A percentile compares a stretch with the other conserved stretches of the same genome.
Conservation (phyloP, 2,797 vertebrate genomes). For the Helostoma temminkii region DNA sequence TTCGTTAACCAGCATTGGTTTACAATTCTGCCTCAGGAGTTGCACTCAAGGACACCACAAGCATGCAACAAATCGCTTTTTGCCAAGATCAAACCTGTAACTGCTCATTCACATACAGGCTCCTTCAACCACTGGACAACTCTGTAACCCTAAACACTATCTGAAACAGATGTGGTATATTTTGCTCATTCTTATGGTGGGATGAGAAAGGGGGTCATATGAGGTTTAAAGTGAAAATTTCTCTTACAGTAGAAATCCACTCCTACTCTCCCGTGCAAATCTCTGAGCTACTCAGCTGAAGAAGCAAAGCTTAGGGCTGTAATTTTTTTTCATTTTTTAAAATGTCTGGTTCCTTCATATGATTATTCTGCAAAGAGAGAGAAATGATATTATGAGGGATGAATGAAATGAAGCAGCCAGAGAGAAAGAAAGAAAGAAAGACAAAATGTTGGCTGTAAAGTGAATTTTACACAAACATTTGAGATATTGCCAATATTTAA, state of each 20-base stretch:
- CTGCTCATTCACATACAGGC: slow-evolving; percentile 4
- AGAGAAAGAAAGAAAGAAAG: background rate
- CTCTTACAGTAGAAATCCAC: slow-evolving; percentile 53
- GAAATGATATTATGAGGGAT: slow-evolving; percentile 26
- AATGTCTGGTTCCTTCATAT: slow-evolving; percentile 14
- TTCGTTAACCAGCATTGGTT: background rate
- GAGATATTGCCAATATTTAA: slow-evolving; percentile 18
- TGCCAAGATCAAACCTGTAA: slow-evolving; percentile 22
- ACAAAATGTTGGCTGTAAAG: slow-evolving; percentile 1
- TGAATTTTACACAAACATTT: slow-evolving; percentile 5
- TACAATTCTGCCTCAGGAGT: background rate
- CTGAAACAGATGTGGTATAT: slow-evolving; percentile 59
- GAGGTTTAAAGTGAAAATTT: slow-evolving; percentile 69
- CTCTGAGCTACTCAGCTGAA: slow-evolving; percentile 32
- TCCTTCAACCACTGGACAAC: slow-evolving; percentile 16
- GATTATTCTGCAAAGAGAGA: slow-evolving; percentile 22
- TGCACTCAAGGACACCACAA: slow-evolving; percentile 29
- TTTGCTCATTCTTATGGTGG: slow-evolving; percentile 25
- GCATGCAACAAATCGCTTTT: background rate
- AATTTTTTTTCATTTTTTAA: background rate
- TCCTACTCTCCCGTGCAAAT: slow-evolving; percentile 54
- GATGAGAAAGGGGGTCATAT: slow-evolving; percentile 54
- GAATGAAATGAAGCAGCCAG: slow-evolving; percentile 16
- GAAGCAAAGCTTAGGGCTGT: slow-evolving; percentile 41
- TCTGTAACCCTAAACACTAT: slow-evolving; percentile 27